Percentiles rank a stretch among this genome's conserved stretches.
phyloP scores from a whole-genome alignment of 2,797 vertebrate genomes.

The Semaprochilodus insignis region DNA sequence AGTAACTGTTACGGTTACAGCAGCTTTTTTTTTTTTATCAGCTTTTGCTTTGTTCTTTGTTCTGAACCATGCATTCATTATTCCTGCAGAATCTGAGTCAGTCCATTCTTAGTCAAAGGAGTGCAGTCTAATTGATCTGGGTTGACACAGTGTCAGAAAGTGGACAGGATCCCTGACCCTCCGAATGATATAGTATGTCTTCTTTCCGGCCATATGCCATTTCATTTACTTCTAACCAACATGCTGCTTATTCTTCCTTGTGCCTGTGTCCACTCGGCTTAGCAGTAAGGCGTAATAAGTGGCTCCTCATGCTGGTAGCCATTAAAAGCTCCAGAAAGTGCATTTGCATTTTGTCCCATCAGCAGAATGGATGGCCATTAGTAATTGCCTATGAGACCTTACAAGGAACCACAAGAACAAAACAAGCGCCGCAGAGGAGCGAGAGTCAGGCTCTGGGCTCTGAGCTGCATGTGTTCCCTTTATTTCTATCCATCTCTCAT shows the following conservation, averaged over 20 bases:
- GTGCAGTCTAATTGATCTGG: conserved; percentile 46
- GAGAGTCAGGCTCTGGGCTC: not conserved
- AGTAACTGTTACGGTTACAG: not conserved
- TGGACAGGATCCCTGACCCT: conserved; percentile 50
- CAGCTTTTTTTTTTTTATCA: not conserved
- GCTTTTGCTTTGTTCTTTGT: not conserved
- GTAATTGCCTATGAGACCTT: conserved; percentile 60
- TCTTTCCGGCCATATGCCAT: conserved; percentile 40
- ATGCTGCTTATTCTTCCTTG: conserved; percentile 31
- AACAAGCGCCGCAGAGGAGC: conserved; percentile 19
- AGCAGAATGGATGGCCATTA: conserved; percentile 69
- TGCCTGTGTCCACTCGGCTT: conserved; percentile 19
- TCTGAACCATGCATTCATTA: no score
- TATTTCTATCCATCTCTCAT: not conserved
- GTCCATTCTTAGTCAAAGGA: no score
- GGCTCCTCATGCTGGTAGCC: conserved; percentile 27
- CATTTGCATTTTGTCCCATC: conserved; percentile 67
- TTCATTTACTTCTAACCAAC: conserved; percentile 49
- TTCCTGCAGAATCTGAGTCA: no score
- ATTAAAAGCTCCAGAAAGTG: conserved; percentile 45
- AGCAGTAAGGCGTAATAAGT: conserved; percentile 42
- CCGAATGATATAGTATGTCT: conserved; percentile 35
- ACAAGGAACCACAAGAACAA: conserved; percentile 28
- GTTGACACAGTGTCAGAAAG: conserved; percentile 58
- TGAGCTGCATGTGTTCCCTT: not conserved